Evolutionary conservation across 2,113 vertebrate genomes (phyloP).

Genomic region (Laticauda colubrina): DNA sequence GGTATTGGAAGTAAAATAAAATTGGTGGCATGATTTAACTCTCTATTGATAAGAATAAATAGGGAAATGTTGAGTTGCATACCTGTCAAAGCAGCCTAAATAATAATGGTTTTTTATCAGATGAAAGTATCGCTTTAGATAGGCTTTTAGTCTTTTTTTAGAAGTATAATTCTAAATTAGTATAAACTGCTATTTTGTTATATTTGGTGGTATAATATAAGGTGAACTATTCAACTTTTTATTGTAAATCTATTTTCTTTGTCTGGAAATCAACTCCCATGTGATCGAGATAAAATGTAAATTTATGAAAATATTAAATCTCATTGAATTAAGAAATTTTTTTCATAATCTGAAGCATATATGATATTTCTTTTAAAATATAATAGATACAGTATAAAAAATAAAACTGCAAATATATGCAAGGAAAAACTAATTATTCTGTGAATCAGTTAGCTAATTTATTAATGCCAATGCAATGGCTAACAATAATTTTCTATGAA

Average conservation of each 20-base stretch:
- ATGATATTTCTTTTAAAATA: not conserved
- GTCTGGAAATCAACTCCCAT: not conserved
- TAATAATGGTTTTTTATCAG: slow-evolving; percentile 44
- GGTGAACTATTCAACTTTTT: not conserved
- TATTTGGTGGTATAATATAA: slow-evolving; percentile 33
- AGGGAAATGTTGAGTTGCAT: slow-evolving; percentile 26
- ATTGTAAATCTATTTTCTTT: not conserved
- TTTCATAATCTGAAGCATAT: not conserved
- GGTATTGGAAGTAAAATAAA: slow-evolving; percentile 31
- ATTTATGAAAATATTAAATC: not conserved
- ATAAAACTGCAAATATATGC: not conserved
- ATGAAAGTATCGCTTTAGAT: slow-evolving; percentile 36
- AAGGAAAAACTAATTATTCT: not conserved
- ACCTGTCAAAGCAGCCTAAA: slow-evolving; percentile 52
- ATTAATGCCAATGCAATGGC: not conserved
- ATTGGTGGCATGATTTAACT: slow-evolving; percentile 30
- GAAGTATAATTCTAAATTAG: slow-evolving; percentile 29
- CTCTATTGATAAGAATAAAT: slow-evolving; percentile 41
- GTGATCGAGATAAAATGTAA: not conserved
- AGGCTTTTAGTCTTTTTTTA: slow-evolving; percentile 44
- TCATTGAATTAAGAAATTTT: not conserved
- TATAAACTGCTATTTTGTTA: slow-evolving; percentile 34
- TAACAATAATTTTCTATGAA: not conserved
- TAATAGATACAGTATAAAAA: not conserved
- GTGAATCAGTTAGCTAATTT: not conserved